These are phyloP conservation scores for Pogoniulus pusillus DNA, from an alignment of 2,797 vertebrate genomes.

Conservation along the genomic window DNA sequence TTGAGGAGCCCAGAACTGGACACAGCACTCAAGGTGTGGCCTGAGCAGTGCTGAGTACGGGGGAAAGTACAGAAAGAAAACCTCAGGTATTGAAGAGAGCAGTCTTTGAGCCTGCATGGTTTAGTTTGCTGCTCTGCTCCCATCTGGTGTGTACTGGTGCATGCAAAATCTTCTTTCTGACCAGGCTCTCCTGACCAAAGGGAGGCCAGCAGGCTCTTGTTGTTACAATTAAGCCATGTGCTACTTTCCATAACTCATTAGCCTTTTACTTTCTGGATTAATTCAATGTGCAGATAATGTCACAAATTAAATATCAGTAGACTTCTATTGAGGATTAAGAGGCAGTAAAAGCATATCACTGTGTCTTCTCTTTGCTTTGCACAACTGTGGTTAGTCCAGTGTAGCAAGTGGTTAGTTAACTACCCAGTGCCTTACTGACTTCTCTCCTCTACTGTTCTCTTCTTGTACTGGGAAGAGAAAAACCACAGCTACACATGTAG, in stretches of 20 bases:
- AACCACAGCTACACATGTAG: not conserved
- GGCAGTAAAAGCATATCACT: constrained; percentile 42
- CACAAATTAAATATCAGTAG: constrained; percentile 67
- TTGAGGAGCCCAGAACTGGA: no score
- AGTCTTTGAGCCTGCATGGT: not conserved
- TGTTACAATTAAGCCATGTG: constrained; percentile 42
- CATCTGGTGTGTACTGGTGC: not conserved
- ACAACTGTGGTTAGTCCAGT: not conserved
- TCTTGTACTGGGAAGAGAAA: not conserved
- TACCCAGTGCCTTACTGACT: accelerated
- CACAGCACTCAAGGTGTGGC: no score
- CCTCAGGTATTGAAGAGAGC: not conserved
- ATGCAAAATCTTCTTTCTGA: not conserved
- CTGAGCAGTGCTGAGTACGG: no score
- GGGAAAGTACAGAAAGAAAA: no score
- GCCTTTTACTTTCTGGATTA: constrained; percentile 57
- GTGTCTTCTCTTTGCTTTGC: constrained; percentile 40
- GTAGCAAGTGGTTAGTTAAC: not conserved
- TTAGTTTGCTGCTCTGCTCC: not conserved
- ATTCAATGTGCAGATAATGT: constrained; percentile 66
- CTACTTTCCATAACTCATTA: constrained; percentile 62
- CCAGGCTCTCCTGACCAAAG: not conserved
- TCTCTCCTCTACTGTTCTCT: no score
- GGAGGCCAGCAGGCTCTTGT: not conserved
- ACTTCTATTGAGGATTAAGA: constrained; percentile 50